Evolutionary conservation across 2,888 invertebrate species (phyloP), one percentile per base, ranked within the genome.

Genomic region (Oscheius myriophilus): DNA sequence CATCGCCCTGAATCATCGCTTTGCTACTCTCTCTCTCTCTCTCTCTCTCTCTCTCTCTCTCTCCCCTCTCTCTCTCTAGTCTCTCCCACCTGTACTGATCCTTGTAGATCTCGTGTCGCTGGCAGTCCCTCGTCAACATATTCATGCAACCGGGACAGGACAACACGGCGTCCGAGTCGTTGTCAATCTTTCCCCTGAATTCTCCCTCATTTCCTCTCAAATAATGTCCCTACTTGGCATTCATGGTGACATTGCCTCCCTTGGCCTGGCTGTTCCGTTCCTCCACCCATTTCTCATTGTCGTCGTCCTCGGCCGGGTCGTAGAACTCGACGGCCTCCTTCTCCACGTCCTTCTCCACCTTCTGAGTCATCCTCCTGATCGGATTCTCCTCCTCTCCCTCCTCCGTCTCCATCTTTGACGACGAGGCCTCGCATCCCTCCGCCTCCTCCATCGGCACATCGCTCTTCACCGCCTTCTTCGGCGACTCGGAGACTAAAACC

Each of bases 111-210:
- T 87, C 89, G 83, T 90, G 90, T 70, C 89, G 86, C 81, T 90
- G 90, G 84, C 90, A 91, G 78, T 91, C 90, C 45, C 89, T 78
- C 76, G 90, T 90, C 12, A 90, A 82, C n/a, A 89, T 86, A 1
- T 88, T 87, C 88, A 90, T 89, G 83, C 90, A 90, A 4, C 90
- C 89, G 16, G 90, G 90, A 83, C 90, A 90, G 82, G 90, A 90
- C 16, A 90, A 85, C 16, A 90, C 89, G 9, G 90, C 90, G 87
- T 90, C 90, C 16, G 72, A 68, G n/a, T 62, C 68, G 43, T 70
- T 63, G 43, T 67, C 73, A 33, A 67, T 67, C 39, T 45, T 41
- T 14, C 52, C 52, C 51, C 61, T 67, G 42, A 51, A 49, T 23
- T 12, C 16, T 11, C 9, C 12, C n/a, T n/a, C n/a, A 16, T 14